phyloP scores from a whole-genome alignment of 2,797 vertebrate species.

The Natrix natrix region DNA sequence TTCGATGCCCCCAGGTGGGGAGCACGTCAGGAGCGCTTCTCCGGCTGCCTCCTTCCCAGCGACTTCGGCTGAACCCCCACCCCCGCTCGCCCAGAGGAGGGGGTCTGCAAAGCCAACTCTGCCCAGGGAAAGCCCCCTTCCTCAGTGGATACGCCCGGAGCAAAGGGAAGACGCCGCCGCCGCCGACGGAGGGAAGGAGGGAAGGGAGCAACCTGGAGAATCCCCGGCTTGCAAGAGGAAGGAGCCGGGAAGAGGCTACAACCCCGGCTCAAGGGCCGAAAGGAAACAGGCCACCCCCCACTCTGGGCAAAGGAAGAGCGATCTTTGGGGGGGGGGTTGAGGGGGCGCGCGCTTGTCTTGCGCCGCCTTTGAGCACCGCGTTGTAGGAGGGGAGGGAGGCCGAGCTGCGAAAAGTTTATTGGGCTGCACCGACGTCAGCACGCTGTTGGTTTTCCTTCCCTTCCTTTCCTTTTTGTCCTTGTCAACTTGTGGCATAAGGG shows the following conservation, averaged over 20 bases:
- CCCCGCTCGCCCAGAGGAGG: conserved; percentile 79
- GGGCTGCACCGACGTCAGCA: not conserved
- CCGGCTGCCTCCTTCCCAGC: conserved; percentile 82
- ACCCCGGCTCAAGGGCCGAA: conserved; percentile 34
- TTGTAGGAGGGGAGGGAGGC: not conserved
- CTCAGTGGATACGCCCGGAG: not conserved
- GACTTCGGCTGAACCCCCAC: conserved; percentile 75
- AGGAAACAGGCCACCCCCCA: not conserved
- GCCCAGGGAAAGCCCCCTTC: conserved; percentile 64
- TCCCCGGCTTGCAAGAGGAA: not conserved
- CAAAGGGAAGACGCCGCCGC: too few relatives aligned
- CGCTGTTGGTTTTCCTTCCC: too few relatives aligned
- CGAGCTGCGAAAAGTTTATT: not conserved
- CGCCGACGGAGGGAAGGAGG: too few relatives aligned
- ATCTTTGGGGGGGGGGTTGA: not conserved
- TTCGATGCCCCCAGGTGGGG: conserved; percentile 42
- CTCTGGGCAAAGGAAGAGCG: not conserved
- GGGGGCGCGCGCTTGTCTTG: not conserved
- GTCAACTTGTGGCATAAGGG: not conserved
- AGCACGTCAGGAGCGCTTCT: conserved; percentile 61
- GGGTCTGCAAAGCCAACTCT: conserved; percentile 72
- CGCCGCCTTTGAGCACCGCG: not conserved
- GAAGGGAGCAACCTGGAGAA: not conserved
- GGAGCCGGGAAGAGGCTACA: not conserved
- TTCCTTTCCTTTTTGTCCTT: too few relatives aligned